Evolutionary conservation across 2,797 vertebrate genomes (phyloP), one percentile per base, ranked within the genome.

Genomic region (Ateles fusciceps): DNA sequence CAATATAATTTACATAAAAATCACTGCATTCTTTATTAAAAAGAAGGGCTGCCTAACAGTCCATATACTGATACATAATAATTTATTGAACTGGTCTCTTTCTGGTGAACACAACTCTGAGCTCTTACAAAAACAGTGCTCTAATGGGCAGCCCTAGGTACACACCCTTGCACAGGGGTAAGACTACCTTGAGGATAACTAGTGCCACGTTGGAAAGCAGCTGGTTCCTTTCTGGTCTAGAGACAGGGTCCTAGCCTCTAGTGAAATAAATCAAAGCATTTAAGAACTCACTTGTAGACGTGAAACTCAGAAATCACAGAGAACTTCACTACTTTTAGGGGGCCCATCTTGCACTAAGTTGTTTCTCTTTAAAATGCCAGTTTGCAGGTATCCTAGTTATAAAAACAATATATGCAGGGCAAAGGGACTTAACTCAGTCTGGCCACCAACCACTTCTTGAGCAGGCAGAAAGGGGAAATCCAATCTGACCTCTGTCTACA

Each of bases 131-230:
- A 68, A n/a, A 64, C 14, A 68, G 7, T 0, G 24, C 55, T 72
- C 50, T 39, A 28, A 13, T 0, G 0, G 85, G 28, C 28, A 10
- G 33, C 30, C 5, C 2, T 36, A 68, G 33, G 5, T 12, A 14
- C 1, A 3, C 2, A 17, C 36, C n/a, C 59, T 33, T 59, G 75
- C 24, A 48, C 17, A 7, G 5, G 26, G 5, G 3, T 14, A 59
- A 39, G 19, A 46, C 11, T 33, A 46, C 19, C 50, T 13, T 33
- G 2, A 92, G 19, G 5, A 17, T 7, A 4, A 44, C 26, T 26
- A 48, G 19, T 7, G 26, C 12, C 10, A 4, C 1, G 1, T 0
- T n/a, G 5, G 24, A 44, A 61, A 75, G 55, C 61, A 59, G 64
- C 2, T 57, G 8, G 22, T 48, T 12, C 50, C 7, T 44, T 55